phyloP scores from a whole-genome alignment of 2,797 vertebrate genomes.

The Phoebastria nigripes region DNA sequence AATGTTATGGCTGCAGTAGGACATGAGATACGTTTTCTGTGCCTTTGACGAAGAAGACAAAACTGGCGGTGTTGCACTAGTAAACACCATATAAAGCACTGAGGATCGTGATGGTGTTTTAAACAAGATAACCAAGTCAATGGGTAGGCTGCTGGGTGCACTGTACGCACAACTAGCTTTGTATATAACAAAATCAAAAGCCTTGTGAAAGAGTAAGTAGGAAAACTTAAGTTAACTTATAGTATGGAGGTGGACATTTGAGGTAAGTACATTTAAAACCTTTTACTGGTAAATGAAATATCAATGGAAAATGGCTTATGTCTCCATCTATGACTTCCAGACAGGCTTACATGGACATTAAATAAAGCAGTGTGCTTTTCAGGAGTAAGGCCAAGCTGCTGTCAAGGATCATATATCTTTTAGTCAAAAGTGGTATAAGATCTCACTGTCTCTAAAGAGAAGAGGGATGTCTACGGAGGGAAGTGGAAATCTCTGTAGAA shows the following conservation, averaged over 20 bases:
- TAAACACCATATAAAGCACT: not conserved
- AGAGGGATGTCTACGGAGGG: not conserved
- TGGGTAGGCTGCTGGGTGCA: not conserved
- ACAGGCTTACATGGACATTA: not conserved
- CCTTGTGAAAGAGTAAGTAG: not conserved
- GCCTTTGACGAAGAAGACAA: not conserved
- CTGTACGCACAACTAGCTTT: not conserved
- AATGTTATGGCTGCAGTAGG: not conserved
- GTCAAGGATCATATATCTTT: not conserved
- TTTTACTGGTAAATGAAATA: not conserved
- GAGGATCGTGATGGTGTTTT: not conserved
- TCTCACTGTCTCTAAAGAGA: not conserved
- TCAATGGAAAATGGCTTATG: not conserved
- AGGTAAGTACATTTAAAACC: not conserved
- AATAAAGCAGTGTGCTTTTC: not conserved
- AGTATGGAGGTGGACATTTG: not conserved
- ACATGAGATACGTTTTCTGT: fast-evolving
- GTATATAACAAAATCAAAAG: not conserved
- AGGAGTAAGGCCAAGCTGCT: not conserved
- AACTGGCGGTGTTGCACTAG: not conserved
- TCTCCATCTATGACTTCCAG: not conserved
- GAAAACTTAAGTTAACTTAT: not conserved
- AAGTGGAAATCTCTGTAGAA: not conserved
- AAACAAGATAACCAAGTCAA: not conserved
- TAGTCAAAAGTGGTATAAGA: not conserved